Evolutionary conservation across 2,113 vertebrate species (phyloP).

Genomic region (Alethe diademata): DNA sequence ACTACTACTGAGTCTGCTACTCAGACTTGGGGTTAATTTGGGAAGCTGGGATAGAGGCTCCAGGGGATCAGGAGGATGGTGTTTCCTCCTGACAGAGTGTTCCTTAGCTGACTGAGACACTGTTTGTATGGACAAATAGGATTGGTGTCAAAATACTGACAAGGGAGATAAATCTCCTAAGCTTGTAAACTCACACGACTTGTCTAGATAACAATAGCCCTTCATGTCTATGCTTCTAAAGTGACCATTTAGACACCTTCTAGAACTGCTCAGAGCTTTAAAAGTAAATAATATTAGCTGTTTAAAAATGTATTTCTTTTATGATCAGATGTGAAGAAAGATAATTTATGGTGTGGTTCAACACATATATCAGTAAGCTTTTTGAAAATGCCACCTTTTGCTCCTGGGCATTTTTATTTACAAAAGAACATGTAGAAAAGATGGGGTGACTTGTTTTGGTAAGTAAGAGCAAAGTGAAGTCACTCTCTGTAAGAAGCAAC

Average conservation of each 20-base stretch:
- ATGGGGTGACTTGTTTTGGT: background rate
- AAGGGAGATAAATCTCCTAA: background rate
- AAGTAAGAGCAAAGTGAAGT: background rate
- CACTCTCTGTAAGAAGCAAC: background rate
- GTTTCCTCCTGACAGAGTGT: background rate
- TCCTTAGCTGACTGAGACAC: background rate
- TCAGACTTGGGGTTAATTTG: background rate
- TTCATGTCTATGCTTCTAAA: background rate
- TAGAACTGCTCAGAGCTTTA: background rate
- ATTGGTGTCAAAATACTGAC: background rate
- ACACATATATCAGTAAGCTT: background rate
- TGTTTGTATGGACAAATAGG: background rate
- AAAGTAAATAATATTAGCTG: background rate
- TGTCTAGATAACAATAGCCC: background rate
- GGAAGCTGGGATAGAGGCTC: background rate
- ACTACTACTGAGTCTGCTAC: background rate
- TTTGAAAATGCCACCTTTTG: background rate
- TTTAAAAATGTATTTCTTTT: background rate
- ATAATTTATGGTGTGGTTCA: background rate
- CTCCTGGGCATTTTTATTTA: background rate
- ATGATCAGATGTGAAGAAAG: background rate
- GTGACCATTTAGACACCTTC: background rate
- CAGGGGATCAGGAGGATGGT: background rate
- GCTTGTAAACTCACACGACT: background rate
- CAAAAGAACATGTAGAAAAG: background rate